Evolutionary conservation across 2,888 invertebrate genomes (phyloP).

Genomic region (Oxycera nigricornis): DNA sequence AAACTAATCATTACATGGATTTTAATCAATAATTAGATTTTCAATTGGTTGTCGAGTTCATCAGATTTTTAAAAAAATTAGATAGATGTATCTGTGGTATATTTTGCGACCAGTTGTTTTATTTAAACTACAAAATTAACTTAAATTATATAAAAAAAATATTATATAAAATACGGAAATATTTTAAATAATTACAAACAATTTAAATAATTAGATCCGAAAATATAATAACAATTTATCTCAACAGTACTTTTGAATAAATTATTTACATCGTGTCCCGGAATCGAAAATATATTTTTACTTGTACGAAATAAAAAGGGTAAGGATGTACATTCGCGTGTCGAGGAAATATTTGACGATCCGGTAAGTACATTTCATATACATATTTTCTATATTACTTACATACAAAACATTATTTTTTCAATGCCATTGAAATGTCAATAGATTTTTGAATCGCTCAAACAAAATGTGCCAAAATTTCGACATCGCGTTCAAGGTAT

Average conservation of each 20-base stretch:
- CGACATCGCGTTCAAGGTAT: conserved; percentile 65
- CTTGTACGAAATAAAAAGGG: conserved; percentile 68
- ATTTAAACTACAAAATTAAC: neutral
- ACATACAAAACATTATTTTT: neutral
- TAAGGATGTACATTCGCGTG: conserved; percentile 69
- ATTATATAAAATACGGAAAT: neutral
- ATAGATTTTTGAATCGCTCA: conserved; percentile 64
- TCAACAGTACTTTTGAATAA: conserved; percentile 66
- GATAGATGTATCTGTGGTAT: neutral
- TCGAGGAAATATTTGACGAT: conserved; percentile 74
- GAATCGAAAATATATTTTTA: conserved; percentile 65
- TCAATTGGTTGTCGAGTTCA: too few species aligned
- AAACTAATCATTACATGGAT: too few species aligned
- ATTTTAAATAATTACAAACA: neutral
- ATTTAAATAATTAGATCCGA: too few species aligned
- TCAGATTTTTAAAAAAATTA: neutral
- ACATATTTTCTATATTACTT: neutral
- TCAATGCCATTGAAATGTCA: neutral
- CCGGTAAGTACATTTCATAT: conserved; percentile 64
- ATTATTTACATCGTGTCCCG: conserved; percentile 65
- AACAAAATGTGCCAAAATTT: conserved; percentile 64
- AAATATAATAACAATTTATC: too few species aligned
- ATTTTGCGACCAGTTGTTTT: neutral
- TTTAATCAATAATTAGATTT: too few species aligned
- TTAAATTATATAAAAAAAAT: too few species aligned